phyloP scores from a whole-genome alignment of 2,797 vertebrate genomes.

The Toxotes lorentzi region DNA sequence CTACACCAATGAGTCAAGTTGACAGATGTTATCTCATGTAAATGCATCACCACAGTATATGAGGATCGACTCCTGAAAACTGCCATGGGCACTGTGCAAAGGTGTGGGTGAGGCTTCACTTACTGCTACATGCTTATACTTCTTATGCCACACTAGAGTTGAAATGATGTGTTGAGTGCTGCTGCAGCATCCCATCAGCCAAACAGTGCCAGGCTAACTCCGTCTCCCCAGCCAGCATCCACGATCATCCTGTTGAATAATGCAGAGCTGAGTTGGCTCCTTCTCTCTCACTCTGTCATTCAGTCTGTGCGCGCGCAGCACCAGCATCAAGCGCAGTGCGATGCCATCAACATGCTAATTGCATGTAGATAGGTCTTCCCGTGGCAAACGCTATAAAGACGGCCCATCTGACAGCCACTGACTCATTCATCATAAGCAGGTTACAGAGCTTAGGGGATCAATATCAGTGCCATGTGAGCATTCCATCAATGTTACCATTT shows the following conservation, averaged over 20 bases:
- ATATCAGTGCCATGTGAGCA: conserved; percentile 66
- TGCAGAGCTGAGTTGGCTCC: conserved; percentile 58
- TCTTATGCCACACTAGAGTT: conserved; percentile 50
- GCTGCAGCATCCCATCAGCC: conserved; percentile 61
- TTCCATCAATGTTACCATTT: conserved; percentile 66
- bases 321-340: conserved; percentile 26
- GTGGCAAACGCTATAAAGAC: conserved; percentile 49
- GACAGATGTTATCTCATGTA: conserved; percentile 51
- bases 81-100: conserved; percentile 3
- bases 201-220: conserved; percentile 45
- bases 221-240: conserved; percentile 58
- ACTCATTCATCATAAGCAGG: conserved; percentile 75
- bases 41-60: conserved; percentile 40
- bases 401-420: conserved; percentile 48
- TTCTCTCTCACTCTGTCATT: conserved; percentile 50
- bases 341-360: conserved; percentile 78
- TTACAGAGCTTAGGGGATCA: conserved; percentile 70
- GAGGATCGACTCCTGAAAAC: conserved; percentile 29
- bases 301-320: conserved; percentile 19
- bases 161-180: conserved; percentile 54
- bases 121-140: conserved; percentile 33
- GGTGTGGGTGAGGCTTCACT: conserved; percentile 34
- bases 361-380: conserved; percentile 64
- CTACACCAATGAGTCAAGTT: conserved; percentile 29
- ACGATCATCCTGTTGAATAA: conserved; percentile 79